Base-by-base conservation (phyloP, 2,797 vertebrate species). In the Enteromius fasciolatus region DNA sequence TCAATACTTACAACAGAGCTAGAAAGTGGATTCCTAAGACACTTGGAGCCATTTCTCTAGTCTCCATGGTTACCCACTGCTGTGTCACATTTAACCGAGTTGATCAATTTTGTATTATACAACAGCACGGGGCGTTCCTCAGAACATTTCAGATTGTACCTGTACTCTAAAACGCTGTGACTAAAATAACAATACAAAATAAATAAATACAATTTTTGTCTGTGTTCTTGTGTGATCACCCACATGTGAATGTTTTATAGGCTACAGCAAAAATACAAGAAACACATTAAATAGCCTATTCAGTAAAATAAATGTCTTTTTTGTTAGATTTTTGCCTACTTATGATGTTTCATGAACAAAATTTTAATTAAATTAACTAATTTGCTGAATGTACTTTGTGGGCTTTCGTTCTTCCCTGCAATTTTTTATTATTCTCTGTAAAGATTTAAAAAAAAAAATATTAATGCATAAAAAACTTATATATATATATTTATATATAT, bases 1-100 rank as follows among this genome's bases (percentile, higher is more conserved):
- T 72, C 25, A 44, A 11, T 61, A 48, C 39, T 78, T 12, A 33
- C 9, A 78, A 20, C 11, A 74, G 12, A 63, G 28, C 46, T 11
- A 3, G 36, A 48, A 44, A 48, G 28, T 25, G 12, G 54, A 63
- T 64, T 73, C 39, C 18, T 39, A 5, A 39, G 52, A 74, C 28
- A 48, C 41, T 73, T 20, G 33, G 25, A 64, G 28, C 20, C 63
- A 67, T 68, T 79, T 76, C 54, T 67, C 48, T 57, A 20, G 69
- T 73, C 11, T 73, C 57, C 68, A 75, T 75, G 59, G 80, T 39
- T 39, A 41, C 70, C 20, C 5, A 39, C 18, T 70, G 28, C 57
- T 61, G 15, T 67, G 64, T 48, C 41, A 25, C 57, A 63, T 36
- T 20, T 70, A 50, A 73, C 69, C 31, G 14, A 61, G 14, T 18